Conservation (phyloP, 2,797 vertebrate species). For the Distichodus sexfasciatus region DNA sequence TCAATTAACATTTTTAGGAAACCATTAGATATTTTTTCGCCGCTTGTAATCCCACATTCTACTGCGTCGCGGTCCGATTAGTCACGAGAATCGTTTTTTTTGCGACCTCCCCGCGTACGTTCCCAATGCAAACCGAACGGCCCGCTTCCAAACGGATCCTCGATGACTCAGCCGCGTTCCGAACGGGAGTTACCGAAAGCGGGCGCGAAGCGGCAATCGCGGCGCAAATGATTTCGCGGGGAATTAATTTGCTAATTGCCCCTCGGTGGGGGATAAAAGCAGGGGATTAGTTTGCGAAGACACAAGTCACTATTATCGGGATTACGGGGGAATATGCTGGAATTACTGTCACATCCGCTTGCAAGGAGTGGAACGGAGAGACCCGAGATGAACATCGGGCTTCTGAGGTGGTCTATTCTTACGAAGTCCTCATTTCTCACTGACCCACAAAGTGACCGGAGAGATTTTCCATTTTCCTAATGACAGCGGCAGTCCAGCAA, state of each 20-base stretch:
- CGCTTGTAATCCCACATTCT: no score
- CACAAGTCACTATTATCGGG: conserved; percentile 54
- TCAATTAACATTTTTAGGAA: no score
- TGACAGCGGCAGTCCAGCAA: no score
- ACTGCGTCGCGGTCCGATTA: no score
- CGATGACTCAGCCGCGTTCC: conserved; percentile 3
- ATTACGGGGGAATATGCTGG: conserved; percentile 52
- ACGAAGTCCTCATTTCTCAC: no score
- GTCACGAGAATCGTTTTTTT: neutral
- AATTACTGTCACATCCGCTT: conserved; percentile 48
- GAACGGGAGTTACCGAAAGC: conserved; percentile 17
- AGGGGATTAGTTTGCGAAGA: conserved; percentile 53
- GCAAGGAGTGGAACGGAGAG: neutral
- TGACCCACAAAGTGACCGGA: no score
- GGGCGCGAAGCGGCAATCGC: neutral
- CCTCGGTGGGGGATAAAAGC: conserved; percentile 51
- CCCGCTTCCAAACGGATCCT: conserved; percentile 13
- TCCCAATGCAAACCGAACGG: neutral
- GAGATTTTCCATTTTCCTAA: no score
- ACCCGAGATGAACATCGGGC: conserved; percentile 29
- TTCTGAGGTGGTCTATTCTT: neutral
- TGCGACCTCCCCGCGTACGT: neutral
- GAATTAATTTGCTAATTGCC: conserved; percentile 61
- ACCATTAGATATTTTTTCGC: no score
- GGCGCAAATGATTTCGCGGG: conserved; percentile 47